phyloP scores from a whole-genome alignment of 2,888 invertebrate genomes.

The Epinotia demarniana region DNA sequence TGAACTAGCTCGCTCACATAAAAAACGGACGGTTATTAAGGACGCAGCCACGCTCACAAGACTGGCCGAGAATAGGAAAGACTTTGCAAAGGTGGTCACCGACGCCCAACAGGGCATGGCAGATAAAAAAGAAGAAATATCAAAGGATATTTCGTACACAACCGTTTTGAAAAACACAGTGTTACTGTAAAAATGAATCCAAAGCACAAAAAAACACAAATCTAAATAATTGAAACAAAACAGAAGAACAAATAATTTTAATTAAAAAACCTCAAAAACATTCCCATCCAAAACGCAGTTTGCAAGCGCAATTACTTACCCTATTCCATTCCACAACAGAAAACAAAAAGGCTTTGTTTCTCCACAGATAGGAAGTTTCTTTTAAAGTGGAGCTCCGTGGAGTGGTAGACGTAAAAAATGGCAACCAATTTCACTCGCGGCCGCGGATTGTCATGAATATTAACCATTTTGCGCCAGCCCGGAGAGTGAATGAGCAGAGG shows the following conservation, averaged over 20 bases:
- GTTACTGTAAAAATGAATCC: too few species aligned
- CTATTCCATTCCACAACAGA: constrained; percentile 15
- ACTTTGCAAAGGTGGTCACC: too few species aligned
- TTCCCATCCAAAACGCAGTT: constrained; percentile 30
- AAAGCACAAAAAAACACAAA: too few species aligned
- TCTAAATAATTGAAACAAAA: background rate
- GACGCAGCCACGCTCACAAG: too few species aligned
- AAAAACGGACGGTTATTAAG: too few species aligned
- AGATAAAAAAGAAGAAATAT: too few species aligned
- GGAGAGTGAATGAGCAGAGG: constrained; percentile 55
- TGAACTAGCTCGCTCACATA: too few species aligned
- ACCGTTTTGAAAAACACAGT: too few species aligned
- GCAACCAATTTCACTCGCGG: constrained; percentile 78
- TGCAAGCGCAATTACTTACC: constrained; percentile 43
- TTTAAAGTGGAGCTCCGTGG: constrained; percentile 39
- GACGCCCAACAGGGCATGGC: too few species aligned
- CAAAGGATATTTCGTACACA: too few species aligned
- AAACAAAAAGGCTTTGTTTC: constrained; percentile 36
- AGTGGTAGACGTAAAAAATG: constrained; percentile 74
- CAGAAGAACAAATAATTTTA: constrained; percentile 8
- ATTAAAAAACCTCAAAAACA: constrained; percentile 15
- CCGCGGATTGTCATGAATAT: constrained; percentile 81
- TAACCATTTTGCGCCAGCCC: constrained; percentile 72
- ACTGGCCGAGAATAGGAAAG: too few species aligned
- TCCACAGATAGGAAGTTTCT: constrained; percentile 44